A percentile compares a stretch with the other conserved stretches of the same genome.
Conservation (phyloP, 2,888 invertebrate species). For the Iphiclides podalirius region DNA sequence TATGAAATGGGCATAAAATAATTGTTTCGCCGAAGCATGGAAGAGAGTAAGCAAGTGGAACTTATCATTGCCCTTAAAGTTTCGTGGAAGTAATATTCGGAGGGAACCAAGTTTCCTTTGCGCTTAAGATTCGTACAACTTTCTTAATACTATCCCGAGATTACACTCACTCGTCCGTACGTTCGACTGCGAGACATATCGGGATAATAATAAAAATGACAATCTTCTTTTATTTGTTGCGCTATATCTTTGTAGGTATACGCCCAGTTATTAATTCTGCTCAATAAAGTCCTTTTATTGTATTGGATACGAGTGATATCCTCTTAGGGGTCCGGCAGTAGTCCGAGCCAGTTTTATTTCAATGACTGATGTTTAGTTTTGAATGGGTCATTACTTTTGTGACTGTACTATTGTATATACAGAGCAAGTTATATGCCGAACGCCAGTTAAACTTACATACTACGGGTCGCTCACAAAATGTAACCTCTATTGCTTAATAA, state of each 20-base stretch:
- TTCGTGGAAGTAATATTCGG: conserved; percentile 66
- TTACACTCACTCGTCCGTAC: conserved; percentile 65
- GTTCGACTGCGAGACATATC: conserved; percentile 49
- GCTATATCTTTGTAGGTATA: conserved; percentile 61
- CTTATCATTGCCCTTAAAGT: conserved; percentile 60
- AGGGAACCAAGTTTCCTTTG: conserved; percentile 55
- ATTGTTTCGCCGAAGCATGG: conserved; percentile 22
- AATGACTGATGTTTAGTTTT: conserved; percentile 12
- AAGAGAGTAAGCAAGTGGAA: conserved; percentile 44
- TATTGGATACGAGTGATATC: conserved; percentile 36
- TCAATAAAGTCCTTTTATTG: conserved; percentile 62
- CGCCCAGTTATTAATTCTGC: conserved; percentile 69
- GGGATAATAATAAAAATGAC: conserved; percentile 69
- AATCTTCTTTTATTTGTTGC: conserved; percentile 67
- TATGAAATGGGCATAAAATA: conserved; percentile 24
- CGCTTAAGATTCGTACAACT: conserved; percentile 70
- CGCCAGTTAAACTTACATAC: too few species aligned
- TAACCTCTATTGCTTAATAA: too few species aligned
- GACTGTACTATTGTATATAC: too few species aligned
- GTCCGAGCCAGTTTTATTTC: conserved; percentile 29
- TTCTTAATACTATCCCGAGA: conserved; percentile 71
- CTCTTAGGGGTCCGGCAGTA: conserved; percentile 26
- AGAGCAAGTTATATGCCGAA: too few species aligned
- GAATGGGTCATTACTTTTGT: conserved; percentile 22
- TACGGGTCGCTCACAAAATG: too few species aligned